These are phyloP conservation scores for Heloderma charlesbogerti DNA, from an alignment of 2,113 vertebrate species.

Conservation along the genomic window DNA sequence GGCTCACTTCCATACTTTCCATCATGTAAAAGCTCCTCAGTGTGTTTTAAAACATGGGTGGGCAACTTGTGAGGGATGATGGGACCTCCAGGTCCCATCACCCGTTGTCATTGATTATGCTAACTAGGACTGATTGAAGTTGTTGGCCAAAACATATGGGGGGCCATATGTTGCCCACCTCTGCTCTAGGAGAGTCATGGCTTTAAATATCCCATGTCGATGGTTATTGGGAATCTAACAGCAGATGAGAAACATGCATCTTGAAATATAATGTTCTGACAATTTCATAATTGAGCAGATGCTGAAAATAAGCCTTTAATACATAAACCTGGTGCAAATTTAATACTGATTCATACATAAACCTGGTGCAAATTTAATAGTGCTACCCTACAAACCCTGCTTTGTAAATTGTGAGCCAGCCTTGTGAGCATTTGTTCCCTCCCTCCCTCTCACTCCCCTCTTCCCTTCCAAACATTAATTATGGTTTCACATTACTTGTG, in stretches of 20 bases:
- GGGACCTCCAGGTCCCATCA: no score
- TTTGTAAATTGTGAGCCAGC: not conserved
- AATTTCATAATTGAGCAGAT: not conserved
- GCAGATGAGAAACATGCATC: conserved; percentile 38
- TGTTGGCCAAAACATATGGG: no score
- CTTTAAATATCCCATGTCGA: not conserved
- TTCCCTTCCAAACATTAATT: not conserved
- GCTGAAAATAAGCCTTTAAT: not conserved
- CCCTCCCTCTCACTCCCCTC: not conserved
- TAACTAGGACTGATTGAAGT: no score
- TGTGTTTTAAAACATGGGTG: not conserved
- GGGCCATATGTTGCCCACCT: no score
- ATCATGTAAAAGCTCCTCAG: not conserved
- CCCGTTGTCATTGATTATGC: no score
- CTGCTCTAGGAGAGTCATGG: not conserved
- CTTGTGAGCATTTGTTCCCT: not conserved
- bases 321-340: no score
- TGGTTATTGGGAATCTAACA: conserved; percentile 17
- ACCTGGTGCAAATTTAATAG: no score
- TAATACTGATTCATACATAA: not conserved
- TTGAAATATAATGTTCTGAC: not conserved
- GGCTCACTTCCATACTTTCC: not conserved
- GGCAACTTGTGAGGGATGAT: no score
- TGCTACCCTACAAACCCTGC: not conserved
- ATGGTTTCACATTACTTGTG: not conserved